phyloP scores from a whole-genome alignment of 2,797 vertebrate species.

The Hydrocynus forskahlii region DNA sequence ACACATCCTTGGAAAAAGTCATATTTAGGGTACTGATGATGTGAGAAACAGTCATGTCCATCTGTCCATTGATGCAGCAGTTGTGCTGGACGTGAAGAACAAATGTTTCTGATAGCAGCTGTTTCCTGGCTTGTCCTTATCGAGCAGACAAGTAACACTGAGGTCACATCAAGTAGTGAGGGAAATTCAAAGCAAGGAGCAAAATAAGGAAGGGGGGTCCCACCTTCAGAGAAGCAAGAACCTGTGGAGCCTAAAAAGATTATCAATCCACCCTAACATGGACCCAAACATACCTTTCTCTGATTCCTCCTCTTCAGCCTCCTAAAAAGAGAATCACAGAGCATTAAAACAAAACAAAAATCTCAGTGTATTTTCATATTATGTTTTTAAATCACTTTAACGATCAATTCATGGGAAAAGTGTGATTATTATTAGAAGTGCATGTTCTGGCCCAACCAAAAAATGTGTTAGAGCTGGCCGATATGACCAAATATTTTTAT shows the following conservation, averaged over 20 bases:
- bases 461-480: too few species aligned
- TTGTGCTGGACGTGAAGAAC: constrained; percentile 3
- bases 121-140: neutral
- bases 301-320: constrained; percentile 90
- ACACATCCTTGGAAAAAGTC: constrained; percentile 33
- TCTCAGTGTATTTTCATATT: too few species aligned
- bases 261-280: constrained; percentile 47
- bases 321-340: constrained; percentile 74
- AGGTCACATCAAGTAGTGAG: neutral
- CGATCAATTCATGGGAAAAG: neutral
- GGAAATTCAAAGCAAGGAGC: constrained; percentile 30
- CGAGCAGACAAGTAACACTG: neutral
- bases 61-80: constrained; percentile 30
- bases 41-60: constrained; percentile 16
- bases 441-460: too few species aligned
- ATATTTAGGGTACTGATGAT: neutral
- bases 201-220: constrained; percentile 48
- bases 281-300: constrained; percentile 93
- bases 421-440: too few species aligned
- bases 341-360: neutral
- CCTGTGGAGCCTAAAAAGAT: constrained; percentile 56
- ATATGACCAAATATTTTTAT: too few species aligned
- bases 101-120: constrained; percentile 14
- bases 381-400: neutral
- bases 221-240: constrained; percentile 48